phyloP scores from a whole-genome alignment of 2,113 vertebrate genomes.

The Cinclus mexicanus region DNA sequence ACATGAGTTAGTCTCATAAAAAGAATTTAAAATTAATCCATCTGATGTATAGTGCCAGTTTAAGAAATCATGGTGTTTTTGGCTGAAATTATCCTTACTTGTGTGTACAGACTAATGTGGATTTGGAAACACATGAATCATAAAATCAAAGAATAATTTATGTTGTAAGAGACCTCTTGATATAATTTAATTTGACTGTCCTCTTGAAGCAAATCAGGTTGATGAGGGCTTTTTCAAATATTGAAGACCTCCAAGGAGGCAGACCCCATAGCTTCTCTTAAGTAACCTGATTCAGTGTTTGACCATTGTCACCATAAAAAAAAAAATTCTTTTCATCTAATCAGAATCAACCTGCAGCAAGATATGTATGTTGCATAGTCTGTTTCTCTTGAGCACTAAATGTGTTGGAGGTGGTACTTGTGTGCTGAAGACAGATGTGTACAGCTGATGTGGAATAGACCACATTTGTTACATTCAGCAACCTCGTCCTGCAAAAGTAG shows the following conservation, averaged over 20 bases:
- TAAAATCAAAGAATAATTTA: not conserved
- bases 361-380: not conserved
- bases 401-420: not conserved
- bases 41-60: not conserved
- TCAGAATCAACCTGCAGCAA: not conserved
- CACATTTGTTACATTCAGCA: not conserved
- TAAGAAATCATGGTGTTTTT: not conserved
- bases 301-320: not conserved
- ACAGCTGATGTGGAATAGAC: not conserved
- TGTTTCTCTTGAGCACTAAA: not conserved
- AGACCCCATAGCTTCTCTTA: not conserved
- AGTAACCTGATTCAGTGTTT: not conserved
- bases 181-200: not conserved
- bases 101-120: not conserved
- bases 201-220: not conserved
- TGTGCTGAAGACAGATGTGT: not conserved
- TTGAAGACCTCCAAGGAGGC: not conserved
- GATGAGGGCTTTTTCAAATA: not conserved
- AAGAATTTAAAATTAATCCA: not conserved
- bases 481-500: not conserved
- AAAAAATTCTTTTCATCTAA: not conserved
- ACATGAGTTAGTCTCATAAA: not conserved
- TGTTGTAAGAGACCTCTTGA: not conserved
- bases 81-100: not conserved
- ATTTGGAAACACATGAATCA: not conserved